Conservation (phyloP, 2,113 vertebrate genomes). For the Pollimyrus isidori region DNA sequence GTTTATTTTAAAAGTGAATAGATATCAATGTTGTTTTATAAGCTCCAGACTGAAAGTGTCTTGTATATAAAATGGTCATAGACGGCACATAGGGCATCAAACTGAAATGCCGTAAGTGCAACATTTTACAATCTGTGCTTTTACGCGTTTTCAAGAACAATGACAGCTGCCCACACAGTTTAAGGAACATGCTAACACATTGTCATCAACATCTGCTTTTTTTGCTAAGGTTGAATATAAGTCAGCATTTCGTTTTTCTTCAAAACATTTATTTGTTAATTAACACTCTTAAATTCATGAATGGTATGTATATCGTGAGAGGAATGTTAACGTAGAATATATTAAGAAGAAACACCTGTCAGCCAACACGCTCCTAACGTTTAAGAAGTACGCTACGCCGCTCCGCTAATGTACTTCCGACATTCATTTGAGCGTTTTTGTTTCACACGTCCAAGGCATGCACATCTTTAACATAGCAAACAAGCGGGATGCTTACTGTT, state of each 20-base stretch:
- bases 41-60: not conserved
- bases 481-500: not conserved
- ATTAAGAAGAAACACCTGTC: not conserved
- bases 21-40: not conserved
- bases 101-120: not conserved
- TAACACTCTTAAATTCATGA: not conserved
- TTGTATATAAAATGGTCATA: not conserved
- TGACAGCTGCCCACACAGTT: not conserved
- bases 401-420: not conserved
- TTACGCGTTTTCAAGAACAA: not conserved
- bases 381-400: not conserved
- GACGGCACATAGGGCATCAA: not conserved
- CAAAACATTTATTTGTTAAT: conserved; percentile 1
- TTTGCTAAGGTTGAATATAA: not conserved
- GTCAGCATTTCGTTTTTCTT: not conserved
- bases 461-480: not conserved
- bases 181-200: not conserved
- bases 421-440: not conserved
- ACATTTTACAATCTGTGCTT: not conserved
- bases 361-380: not conserved
- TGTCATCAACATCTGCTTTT: not conserved
- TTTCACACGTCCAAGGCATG: not conserved
- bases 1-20: not conserved
- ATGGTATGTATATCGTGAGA: not conserved
- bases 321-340: not conserved